Evolutionary conservation across 2,113 vertebrate genomes (phyloP).

Genomic region (Oncorhynchus tshawytscha): DNA sequence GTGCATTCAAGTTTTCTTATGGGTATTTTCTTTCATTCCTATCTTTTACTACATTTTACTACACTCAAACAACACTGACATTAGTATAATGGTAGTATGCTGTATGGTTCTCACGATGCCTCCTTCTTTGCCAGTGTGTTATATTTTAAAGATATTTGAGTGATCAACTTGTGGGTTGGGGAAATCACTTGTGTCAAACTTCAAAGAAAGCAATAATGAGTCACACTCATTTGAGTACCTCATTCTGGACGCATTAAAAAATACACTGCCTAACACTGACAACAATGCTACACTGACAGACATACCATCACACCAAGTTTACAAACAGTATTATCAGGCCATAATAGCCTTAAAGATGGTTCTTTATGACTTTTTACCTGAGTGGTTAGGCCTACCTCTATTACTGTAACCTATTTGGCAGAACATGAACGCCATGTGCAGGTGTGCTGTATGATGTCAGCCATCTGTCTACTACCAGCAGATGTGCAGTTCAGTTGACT

Average conservation of each 20-base stretch:
- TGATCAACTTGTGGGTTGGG: background rate
- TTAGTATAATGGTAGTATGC: background rate
- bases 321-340: conserved; percentile 57
- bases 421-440: conserved; percentile 64
- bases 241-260: conserved; percentile 2
- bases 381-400: conserved; percentile 43
- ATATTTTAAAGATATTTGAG: too few relatives aligned
- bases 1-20: background rate
- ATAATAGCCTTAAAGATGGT: conserved; percentile 51
- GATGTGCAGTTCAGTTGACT: conserved; percentile 44
- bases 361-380: too few relatives aligned
- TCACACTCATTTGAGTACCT: background rate
- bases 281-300: background rate
- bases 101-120: background rate
- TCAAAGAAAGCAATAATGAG: background rate
- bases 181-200: background rate
- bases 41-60: background rate
- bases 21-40: background rate
- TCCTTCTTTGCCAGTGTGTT: background rate
- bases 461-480: conserved; percentile 63
- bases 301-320: conserved; percentile 5
- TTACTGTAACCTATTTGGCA: conserved; percentile 64
- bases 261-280: conserved; percentile 34
- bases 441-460: too few relatives aligned
- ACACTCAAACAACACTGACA: background rate